Conservation (phyloP, 2,797 vertebrate species). For the Chloroceryle amazona region DNA sequence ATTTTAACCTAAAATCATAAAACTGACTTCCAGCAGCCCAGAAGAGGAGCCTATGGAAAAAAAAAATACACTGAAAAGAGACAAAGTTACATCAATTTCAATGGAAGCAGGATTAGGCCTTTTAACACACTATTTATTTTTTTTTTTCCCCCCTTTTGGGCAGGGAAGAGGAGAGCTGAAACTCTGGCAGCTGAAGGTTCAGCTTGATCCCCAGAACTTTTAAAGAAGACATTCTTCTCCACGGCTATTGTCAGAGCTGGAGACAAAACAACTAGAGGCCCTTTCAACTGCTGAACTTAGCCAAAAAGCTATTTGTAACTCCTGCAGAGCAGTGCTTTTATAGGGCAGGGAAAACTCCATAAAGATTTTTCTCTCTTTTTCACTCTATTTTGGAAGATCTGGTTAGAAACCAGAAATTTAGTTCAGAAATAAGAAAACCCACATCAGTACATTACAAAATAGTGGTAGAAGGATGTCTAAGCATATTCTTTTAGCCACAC, state of each 20-base stretch:
- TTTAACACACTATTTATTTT: neutral
- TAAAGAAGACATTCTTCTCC: slow-evolving; percentile 73
- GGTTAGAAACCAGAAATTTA: slow-evolving; percentile 12
- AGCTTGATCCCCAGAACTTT: slow-evolving; percentile 70
- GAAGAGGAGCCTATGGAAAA: neutral
- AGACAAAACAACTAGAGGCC: slow-evolving; percentile 67
- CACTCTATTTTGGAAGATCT: slow-evolving; percentile 25
- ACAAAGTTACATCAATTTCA: slow-evolving; percentile 2
- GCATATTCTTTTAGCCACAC: neutral
- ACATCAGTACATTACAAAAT: neutral
- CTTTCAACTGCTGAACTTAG: slow-evolving; percentile 70
- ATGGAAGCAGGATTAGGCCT: slow-evolving; percentile 9
- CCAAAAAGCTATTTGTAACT: slow-evolving; percentile 73
- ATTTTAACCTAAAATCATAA: neutral
- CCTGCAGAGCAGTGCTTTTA: slow-evolving; percentile 59
- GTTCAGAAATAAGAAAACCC: slow-evolving; percentile 1
- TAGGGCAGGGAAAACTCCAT: slow-evolving; percentile 55
- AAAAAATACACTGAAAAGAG: neutral
- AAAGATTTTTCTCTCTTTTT: slow-evolving; percentile 60
- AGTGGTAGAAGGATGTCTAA: neutral
- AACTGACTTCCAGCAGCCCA: neutral
- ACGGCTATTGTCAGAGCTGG: slow-evolving; percentile 62
- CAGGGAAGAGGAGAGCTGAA: neutral
- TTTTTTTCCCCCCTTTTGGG: neutral
- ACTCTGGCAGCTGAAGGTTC: slow-evolving; percentile 52